A percentile compares a stretch with the other conserved stretches of the same genome.
Evolutionary conservation across 1,140 invertebrate species (phyloP).

Genomic region (Drosophila grimshawi): DNA sequence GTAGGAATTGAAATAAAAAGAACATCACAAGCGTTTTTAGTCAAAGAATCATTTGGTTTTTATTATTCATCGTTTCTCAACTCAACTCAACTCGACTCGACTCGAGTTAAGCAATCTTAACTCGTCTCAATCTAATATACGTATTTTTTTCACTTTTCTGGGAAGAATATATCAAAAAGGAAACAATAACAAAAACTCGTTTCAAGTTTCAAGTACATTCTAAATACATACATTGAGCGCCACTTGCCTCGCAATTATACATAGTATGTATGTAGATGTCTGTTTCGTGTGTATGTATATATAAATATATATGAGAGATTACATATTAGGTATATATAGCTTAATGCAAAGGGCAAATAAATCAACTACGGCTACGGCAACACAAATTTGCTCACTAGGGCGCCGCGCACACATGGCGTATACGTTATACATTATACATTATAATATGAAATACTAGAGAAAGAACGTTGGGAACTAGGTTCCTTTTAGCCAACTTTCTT

Average conservation of each 20-base stretch:
- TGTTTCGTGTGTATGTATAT: background rate
- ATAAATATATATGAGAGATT: constrained; percentile 6
- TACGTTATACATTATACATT: constrained; percentile 40
- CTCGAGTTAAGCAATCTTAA: constrained; percentile 39
- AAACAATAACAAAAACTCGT: constrained; percentile 3
- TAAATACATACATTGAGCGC: constrained; percentile 24
- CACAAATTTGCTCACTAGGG: constrained; percentile 51
- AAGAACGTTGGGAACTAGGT: background rate
- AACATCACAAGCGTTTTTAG: constrained; percentile 84
- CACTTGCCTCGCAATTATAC: constrained; percentile 13
- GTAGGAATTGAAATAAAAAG: constrained; percentile 69
- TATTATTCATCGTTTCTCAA: constrained; percentile 77
- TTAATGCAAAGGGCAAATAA: constrained; percentile 26
- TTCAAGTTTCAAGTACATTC: constrained; percentile 15
- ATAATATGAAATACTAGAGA: background rate
- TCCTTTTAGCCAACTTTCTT: constrained; percentile 8
- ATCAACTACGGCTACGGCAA: constrained; percentile 38
- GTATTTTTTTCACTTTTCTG: constrained; percentile 29
- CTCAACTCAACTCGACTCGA: constrained; percentile 36
- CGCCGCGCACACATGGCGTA: constrained; percentile 57
- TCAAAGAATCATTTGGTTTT: constrained; percentile 82
- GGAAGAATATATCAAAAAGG: constrained; percentile 48
- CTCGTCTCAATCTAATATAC: constrained; percentile 3
- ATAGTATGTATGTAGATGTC: background rate
- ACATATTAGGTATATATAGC: constrained; percentile 33